Conservation (phyloP, 2,888 invertebrate species). For the Cephus nigrinus region DNA sequence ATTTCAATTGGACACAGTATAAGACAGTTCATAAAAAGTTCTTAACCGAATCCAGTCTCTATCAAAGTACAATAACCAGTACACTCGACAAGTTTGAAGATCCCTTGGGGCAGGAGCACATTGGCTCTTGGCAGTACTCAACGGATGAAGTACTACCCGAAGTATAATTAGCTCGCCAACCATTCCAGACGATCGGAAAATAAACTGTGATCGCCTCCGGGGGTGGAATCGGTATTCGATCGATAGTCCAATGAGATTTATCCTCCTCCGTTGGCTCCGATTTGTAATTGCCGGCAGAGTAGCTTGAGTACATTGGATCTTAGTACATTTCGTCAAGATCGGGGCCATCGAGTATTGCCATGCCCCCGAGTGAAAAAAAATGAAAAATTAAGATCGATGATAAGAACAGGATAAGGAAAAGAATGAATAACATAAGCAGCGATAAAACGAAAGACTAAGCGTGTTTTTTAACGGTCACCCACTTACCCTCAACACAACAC, state of each 20-base stretch:
- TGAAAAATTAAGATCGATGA: neutral
- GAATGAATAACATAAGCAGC: neutral
- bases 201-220: neutral
- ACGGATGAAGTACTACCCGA: neutral
- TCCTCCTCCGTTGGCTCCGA: constrained; percentile 8
- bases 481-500: constrained; percentile 4
- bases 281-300: neutral
- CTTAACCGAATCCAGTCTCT: neutral
- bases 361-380: neutral
- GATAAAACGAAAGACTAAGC: neutral
- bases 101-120: neutral
- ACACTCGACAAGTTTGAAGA: neutral
- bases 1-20: neutral
- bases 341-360: neutral
- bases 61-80: neutral
- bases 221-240: constrained; percentile 29
- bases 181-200: neutral
- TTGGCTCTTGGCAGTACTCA: neutral
- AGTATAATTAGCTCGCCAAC: neutral
- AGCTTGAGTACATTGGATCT: neutral
- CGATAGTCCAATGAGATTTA: constrained; percentile 40
- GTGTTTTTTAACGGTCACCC: neutral
- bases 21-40: neutral
- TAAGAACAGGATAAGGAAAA: neutral
- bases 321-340: neutral